Base-by-base conservation (phyloP, 2,113 vertebrate species). In the Rhadina sibilatrix region DNA sequence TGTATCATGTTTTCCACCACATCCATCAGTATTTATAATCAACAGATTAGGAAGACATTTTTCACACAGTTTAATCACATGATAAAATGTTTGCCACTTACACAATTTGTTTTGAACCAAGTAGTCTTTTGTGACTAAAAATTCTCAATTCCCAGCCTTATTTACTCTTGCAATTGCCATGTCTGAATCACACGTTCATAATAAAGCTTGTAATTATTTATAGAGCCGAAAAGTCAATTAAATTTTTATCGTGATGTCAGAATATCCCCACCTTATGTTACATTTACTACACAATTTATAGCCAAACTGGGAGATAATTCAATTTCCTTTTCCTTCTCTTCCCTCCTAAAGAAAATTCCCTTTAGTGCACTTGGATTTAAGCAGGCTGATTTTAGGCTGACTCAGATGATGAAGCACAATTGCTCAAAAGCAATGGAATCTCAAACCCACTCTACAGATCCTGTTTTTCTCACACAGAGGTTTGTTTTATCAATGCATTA, bases 1-100 rank as follows among this genome's bases (percentile, higher is more conserved):
- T 94, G 77, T 92, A 94, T 87, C 89, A 20, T 10, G 42, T 84
- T 90, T 96, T 95, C 96, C 92, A 97, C 97, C 97, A 94, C 97
- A 97, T 97, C 90, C 94, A 94, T 93, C 79, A 83, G 75, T 92
- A 87, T 83, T 95, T 79, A 96, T 50, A 89, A 68, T 78, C 72
- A 97, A 87, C 64, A 95, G 56, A 92, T 92, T 37, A 90, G 49
- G 71, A 86, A 91, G 35, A 94, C 25, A 47, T 78, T 91, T 82
- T 89, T 77, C 71, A 90, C 52, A 96, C 23, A 85, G 19, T 84
- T 94, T 76, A 84, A 79, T 74, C 53, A 93, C 61, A 83, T 86
- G 21, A 85, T 47, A 81, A 90, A 90, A 59, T 56, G 23, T n/a
- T 83, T 83, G 60, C 50, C 65, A 63, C 23, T 83, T 76, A 52